Evolutionary conservation across 2,113 vertebrate species (phyloP).

Genomic region (Datnioides undecimradiatus): DNA sequence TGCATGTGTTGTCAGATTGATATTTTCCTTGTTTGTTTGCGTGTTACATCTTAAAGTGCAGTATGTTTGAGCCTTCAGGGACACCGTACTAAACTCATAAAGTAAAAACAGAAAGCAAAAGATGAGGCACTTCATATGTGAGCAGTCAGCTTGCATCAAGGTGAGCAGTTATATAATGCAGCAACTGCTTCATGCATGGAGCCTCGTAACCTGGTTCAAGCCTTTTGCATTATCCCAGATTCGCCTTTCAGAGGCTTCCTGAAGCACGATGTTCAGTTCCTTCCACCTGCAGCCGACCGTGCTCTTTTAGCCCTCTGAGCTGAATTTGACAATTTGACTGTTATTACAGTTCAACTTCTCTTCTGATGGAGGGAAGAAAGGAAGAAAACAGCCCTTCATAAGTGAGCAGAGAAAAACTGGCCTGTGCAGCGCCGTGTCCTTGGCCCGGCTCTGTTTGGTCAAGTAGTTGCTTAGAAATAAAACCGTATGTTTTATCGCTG

Average conservation of each 20-base stretch:
- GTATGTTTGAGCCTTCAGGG: too few relatives aligned
- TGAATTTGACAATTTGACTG: background rate
- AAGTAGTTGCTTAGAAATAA: slow-evolving; percentile 75
- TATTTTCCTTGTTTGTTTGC: too few relatives aligned
- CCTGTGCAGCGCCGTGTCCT: slow-evolving; percentile 25
- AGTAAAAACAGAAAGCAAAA: too few relatives aligned
- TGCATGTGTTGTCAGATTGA: too few relatives aligned
- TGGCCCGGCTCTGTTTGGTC: slow-evolving; percentile 72
- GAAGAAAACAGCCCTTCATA: slow-evolving; percentile 10
- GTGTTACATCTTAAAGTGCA: too few relatives aligned
- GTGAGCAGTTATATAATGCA: background rate
- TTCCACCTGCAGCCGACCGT: background rate
- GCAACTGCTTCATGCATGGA: too few relatives aligned
- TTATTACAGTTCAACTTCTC: background rate
- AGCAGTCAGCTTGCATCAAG: background rate
- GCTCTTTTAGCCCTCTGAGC: background rate
- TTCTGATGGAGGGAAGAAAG: slow-evolving; percentile 16
- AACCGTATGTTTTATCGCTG: slow-evolving; percentile 65
- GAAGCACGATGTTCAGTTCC: background rate
- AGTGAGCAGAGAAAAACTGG: background rate
- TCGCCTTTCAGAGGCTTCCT: background rate
- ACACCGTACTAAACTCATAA: too few relatives aligned
- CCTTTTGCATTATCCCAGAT: background rate
- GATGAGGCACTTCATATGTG: too few relatives aligned
- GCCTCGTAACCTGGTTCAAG: background rate